Evolutionary conservation across 1,140 invertebrate genomes (phyloP).

Genomic region (Venturia canescens): DNA sequence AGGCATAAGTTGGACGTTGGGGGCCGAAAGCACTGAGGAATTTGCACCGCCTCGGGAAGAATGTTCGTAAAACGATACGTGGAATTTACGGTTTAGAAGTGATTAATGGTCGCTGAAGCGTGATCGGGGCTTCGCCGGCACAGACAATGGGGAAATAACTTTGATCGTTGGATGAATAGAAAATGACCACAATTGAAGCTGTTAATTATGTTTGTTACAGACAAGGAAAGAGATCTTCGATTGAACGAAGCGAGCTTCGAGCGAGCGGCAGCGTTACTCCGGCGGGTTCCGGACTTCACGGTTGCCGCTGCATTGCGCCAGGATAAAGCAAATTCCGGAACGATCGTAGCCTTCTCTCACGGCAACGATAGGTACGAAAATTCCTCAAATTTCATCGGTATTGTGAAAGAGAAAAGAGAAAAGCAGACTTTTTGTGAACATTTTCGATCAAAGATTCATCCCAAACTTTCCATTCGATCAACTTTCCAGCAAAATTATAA

Average conservation of each 20-base stretch:
- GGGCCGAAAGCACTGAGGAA: too few relatives aligned
- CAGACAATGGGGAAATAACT: neutral
- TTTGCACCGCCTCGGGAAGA: neutral
- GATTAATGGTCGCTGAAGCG: neutral
- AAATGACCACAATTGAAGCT: constrained; percentile 13
- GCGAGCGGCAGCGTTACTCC: constrained; percentile 82
- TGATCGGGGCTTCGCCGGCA: neutral
- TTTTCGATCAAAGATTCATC: too few relatives aligned
- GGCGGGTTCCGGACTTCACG: constrained; percentile 87
- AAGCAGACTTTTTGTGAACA: neutral
- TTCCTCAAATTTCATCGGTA: constrained; percentile 14
- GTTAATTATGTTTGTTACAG: constrained; percentile 71
- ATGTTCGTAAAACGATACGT: neutral
- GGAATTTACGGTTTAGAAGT: neutral
- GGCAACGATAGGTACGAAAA: constrained; percentile 82
- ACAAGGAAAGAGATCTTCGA: constrained; percentile 85
- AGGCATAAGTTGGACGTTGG: too few relatives aligned
- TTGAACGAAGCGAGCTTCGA: constrained; percentile 82
- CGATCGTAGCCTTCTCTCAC: constrained; percentile 88
- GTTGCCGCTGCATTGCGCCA: constrained; percentile 86
- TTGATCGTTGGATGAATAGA: constrained; percentile 26
- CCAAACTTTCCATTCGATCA: too few relatives aligned
- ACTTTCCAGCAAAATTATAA: too few relatives aligned
- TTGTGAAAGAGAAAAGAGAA: neutral
- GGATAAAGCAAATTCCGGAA: constrained; percentile 88